A percentile compares a stretch with the other conserved stretches of the same genome.
Conservation (phyloP, 2,888 invertebrate species). For the Calameuta idolon region DNA sequence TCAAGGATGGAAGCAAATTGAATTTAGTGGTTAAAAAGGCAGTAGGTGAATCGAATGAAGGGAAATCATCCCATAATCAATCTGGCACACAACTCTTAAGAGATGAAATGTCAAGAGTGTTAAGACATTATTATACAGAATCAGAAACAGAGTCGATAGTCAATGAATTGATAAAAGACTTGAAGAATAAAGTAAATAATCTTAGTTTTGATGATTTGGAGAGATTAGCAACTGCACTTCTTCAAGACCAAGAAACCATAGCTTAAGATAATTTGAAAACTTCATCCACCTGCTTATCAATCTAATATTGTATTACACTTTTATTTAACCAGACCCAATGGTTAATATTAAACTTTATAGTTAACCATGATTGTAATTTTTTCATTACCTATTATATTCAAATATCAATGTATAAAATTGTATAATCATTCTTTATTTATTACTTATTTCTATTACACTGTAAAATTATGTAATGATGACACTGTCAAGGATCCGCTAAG, state of each 20-base stretch:
- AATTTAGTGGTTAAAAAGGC: slow-evolving; percentile 77
- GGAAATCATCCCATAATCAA: slow-evolving; percentile 36
- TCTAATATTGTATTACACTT: slow-evolving; percentile 40
- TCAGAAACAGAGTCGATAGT: slow-evolving; percentile 74
- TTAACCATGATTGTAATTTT: not conserved
- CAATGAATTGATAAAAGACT: slow-evolving; percentile 71
- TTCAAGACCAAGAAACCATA: slow-evolving; percentile 78
- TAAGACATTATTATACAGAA: slow-evolving; percentile 75
- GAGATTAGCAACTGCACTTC: slow-evolving; percentile 72
- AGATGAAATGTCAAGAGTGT: slow-evolving; percentile 71
- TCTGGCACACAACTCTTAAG: slow-evolving; percentile 68
- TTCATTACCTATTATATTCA: not conserved
- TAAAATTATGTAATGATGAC: too few relatives aligned
- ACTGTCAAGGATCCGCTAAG: slow-evolving; percentile 71
- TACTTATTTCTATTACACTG: too few relatives aligned
- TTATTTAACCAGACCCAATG: slow-evolving; percentile 29
- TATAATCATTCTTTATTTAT: too few relatives aligned
- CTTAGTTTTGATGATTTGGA: slow-evolving; percentile 74
- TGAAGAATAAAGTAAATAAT: slow-evolving; percentile 70
- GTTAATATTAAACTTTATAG: slow-evolving; percentile 4
- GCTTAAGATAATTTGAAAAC: slow-evolving; percentile 39
- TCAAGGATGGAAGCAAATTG: slow-evolving; percentile 81
- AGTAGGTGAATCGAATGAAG: slow-evolving; percentile 43
- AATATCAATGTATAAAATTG: not conserved
- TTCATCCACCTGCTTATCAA: slow-evolving; percentile 24